Percentiles rank a stretch among this genome's conserved stretches.
phyloP scores from a whole-genome alignment of 2,888 invertebrate genomes.

The Neocrepidodera transversa region DNA sequence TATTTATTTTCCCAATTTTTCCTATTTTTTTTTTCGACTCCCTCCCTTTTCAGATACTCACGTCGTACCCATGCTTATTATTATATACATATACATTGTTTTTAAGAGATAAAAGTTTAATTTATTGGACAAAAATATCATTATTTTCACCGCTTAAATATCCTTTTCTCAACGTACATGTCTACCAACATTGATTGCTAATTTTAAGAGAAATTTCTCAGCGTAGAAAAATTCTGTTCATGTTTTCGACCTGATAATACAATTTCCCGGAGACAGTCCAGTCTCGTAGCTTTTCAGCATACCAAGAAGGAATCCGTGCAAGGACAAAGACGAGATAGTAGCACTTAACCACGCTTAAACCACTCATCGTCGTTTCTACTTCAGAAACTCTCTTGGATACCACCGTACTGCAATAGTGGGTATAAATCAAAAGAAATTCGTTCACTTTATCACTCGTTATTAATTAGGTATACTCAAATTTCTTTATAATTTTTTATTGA shows the following conservation, averaged over 20 bases:
- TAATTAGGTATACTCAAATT: no score
- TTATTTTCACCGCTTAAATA: no score
- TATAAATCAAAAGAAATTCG: background rate
- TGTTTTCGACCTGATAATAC: conserved; percentile 51
- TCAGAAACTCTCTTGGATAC: background rate
- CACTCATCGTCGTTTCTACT: background rate
- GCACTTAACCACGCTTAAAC: conserved; percentile 57
- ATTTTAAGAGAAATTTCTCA: background rate
- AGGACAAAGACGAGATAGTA: conserved; percentile 49
- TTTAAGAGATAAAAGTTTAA: no score
- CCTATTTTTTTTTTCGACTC: no score
- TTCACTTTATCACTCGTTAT: no score
- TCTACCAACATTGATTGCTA: background rate
- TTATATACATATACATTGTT: no score
- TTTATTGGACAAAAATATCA: no score
- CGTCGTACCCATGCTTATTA: no score
- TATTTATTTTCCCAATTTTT: no score
- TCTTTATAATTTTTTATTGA: no score
- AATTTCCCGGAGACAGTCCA: conserved; percentile 50
- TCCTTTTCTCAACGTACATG: no score
- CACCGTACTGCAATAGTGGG: background rate
- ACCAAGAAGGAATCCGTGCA: conserved; percentile 50
- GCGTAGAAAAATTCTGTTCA: conserved; percentile 45
- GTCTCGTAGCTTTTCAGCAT: conserved; percentile 47
- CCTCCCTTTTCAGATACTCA: no score